Conservation (phyloP, 2,797 vertebrate species). For the Margarornis squamiger region DNA sequence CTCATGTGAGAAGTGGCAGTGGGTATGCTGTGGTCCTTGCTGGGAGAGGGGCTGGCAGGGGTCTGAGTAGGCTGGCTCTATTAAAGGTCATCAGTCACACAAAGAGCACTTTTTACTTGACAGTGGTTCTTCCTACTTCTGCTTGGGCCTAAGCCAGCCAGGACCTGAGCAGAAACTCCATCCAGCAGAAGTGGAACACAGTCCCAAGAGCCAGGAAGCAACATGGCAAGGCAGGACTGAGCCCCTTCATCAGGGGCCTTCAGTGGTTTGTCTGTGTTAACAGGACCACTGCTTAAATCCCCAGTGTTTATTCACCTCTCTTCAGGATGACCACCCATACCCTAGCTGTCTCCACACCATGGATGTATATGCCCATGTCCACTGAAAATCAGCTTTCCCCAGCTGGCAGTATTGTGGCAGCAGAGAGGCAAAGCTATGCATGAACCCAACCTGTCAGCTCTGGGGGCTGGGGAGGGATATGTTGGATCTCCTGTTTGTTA, state of each 20-base stretch:
- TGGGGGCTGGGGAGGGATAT: background rate
- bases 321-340: background rate
- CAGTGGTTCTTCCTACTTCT: slow-evolving; percentile 75
- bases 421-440: background rate
- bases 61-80: slow-evolving; percentile 54
- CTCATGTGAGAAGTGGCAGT: background rate
- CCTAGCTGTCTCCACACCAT: background rate
- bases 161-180: slow-evolving; percentile 67
- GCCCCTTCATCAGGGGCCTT: background rate
- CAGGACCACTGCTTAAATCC: background rate
- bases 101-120: slow-evolving; percentile 69
- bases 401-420: background rate
- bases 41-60: slow-evolving; percentile 26
- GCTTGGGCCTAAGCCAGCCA: slow-evolving; percentile 76
- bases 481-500: background rate
- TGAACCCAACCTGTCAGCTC: background rate
- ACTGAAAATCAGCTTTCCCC: background rate
- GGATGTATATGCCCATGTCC: fast-evolving
- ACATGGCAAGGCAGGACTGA: background rate
- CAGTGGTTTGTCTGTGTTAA: background rate
- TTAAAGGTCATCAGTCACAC: slow-evolving; percentile 81
- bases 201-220: background rate
- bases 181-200: slow-evolving; percentile 2
- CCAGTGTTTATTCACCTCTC: background rate
- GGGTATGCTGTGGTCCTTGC: background rate